Evolutionary conservation across 2,113 vertebrate genomes (phyloP).

Genomic region (Chamaea fasciata): DNA sequence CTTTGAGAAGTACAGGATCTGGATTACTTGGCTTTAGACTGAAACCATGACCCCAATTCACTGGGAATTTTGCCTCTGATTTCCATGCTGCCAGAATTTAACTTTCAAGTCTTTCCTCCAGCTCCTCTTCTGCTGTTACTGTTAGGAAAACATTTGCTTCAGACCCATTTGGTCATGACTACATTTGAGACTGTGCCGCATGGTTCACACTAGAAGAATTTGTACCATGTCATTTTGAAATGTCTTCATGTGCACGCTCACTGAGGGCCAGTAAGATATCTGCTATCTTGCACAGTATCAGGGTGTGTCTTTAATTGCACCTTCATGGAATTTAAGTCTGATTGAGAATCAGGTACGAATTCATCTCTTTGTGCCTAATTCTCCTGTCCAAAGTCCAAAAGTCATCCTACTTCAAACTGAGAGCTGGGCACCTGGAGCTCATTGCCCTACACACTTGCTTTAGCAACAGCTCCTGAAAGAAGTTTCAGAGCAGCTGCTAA

Average conservation of each 20-base stretch:
- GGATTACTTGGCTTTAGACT: background rate
- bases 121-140: background rate
- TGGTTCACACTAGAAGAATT: background rate
- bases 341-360: background rate
- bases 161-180: background rate
- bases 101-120: background rate
- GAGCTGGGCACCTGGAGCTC: background rate
- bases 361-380: background rate
- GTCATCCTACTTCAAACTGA: background rate
- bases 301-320: background rate
- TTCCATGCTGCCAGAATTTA: background rate
- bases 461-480: background rate
- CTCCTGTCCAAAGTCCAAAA: background rate
- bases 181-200: background rate
- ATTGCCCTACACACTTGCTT: background rate
- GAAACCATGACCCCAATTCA: background rate
- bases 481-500: background rate
- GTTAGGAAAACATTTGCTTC: background rate
- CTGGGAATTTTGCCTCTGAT: background rate
- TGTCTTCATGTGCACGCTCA: rapidly evolving
- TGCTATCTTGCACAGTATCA: background rate
- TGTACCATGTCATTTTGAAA: background rate
- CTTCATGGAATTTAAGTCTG: background rate
- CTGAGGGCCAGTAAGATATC: background rate
- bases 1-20: background rate